A percentile compares a stretch with the other conserved stretches of the same genome.
Conservation (phyloP, 2,113 vertebrate genomes). For the Sigmodon hispidus region DNA sequence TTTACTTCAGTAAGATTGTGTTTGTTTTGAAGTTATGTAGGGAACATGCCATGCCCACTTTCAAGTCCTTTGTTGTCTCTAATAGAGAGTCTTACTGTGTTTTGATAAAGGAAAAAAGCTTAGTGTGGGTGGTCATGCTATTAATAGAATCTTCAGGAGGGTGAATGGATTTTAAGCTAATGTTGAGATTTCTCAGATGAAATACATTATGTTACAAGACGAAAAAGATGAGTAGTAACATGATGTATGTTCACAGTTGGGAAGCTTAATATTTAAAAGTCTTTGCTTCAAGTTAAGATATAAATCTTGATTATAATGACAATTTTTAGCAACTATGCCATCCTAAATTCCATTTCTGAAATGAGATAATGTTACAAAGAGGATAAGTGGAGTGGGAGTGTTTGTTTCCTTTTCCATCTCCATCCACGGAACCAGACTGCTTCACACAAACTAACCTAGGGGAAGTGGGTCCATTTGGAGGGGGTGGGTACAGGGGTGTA, state of each 20-base stretch:
- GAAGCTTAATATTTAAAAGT: conserved; percentile 12
- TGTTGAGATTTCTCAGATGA: neutral
- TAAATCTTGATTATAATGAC: neutral
- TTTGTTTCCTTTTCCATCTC: neutral
- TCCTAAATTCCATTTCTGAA: conserved; percentile 8
- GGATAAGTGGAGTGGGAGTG: neutral
- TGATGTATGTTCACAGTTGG: neutral
- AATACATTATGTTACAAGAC: neutral
- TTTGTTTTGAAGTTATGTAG: conserved; percentile 16
- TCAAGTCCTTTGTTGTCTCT: neutral
- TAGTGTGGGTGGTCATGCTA: neutral
- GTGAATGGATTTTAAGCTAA: conserved; percentile 1
- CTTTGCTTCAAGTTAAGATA: neutral
- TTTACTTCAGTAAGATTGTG: neutral
- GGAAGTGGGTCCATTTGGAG: neutral
- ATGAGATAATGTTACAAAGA: neutral
- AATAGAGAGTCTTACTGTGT: neutral
- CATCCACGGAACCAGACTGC: neutral
- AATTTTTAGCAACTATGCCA: neutral
- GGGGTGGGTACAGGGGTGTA: neutral
- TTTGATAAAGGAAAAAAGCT: neutral
- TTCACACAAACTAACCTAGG: neutral
- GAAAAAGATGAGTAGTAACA: conserved; percentile 1
- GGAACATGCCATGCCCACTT: neutral
- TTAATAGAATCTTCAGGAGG: neutral